Evolutionary conservation across 2,113 vertebrate species (phyloP).

Genomic region (Notothenia coriiceps): DNA sequence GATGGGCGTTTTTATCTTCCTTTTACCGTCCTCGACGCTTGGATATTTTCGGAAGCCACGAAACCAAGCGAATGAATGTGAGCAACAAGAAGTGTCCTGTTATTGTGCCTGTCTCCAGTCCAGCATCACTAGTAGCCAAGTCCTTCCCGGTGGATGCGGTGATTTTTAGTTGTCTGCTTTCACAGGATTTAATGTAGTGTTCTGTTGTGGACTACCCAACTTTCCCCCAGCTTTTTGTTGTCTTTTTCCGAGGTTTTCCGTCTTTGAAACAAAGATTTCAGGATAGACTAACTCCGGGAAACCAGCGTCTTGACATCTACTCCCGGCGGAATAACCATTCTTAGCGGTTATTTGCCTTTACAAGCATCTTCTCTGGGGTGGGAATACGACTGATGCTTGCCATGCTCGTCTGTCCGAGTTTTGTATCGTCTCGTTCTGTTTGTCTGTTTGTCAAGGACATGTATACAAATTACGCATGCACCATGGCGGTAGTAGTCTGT

Average conservation of each 20-base stretch:
- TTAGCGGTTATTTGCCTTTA: conserved; percentile 73
- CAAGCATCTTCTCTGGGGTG: conserved; percentile 80
- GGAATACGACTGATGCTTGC: conserved; percentile 78
- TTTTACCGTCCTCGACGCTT: conserved; percentile 65
- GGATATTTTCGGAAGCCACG: conserved; percentile 76
- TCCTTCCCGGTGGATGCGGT: conserved; percentile 69
- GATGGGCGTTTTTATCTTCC: conserved; percentile 75
- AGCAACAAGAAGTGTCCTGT: conserved; percentile 80
- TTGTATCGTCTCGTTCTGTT: conserved; percentile 65
- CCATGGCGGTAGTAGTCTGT: conserved; percentile 70
- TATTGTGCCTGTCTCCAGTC: conserved; percentile 69
- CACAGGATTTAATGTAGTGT: conserved; percentile 62
- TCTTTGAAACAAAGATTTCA: conserved; percentile 71
- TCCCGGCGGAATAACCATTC: conserved; percentile 74
- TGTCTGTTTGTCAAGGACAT: conserved; percentile 75
- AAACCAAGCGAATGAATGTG: conserved; percentile 87
- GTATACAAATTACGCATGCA: conserved; percentile 78
- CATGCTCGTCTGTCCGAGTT: conserved; percentile 56
- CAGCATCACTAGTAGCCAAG: conserved; percentile 66
- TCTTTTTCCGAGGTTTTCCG: conserved; percentile 66
- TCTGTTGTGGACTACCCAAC: conserved; percentile 68
- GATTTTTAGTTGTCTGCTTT: conserved; percentile 52
- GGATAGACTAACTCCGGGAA: conserved; percentile 77
- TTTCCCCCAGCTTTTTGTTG: conserved; percentile 60
- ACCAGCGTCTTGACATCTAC: conserved; percentile 68